Percentiles rank a stretch among this genome's conserved stretches.
Evolutionary conservation across 2,797 vertebrate genomes (phyloP).

Genomic region (Lepus oiostolus): DNA sequence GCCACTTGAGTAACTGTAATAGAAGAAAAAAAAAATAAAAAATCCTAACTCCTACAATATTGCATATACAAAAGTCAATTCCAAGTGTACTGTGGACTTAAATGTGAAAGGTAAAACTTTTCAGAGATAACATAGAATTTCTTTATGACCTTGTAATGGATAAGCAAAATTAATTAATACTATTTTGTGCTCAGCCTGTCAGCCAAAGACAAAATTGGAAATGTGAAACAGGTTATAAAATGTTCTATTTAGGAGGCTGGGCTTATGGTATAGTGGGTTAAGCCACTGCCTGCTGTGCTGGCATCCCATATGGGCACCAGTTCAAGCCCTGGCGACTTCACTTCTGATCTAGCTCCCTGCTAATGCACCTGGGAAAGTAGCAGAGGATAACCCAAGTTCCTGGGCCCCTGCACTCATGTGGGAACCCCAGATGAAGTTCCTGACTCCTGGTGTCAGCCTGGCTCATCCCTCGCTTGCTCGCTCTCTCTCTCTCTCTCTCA

Average conservation of each 20-base stretch:
- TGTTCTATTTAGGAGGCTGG: not conserved
- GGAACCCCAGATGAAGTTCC: too few species aligned
- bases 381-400: too few species aligned
- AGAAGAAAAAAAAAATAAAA: not conserved
- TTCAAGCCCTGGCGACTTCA: too few species aligned
- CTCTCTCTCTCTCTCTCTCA: too few species aligned
- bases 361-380: too few species aligned
- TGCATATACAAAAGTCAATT: conserved; percentile 25
- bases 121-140: conserved; percentile 1
- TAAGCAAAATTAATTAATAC: conserved; percentile 44
- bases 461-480: too few species aligned
- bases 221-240: conserved; percentile 43
- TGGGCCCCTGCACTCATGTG: too few species aligned
- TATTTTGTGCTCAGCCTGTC: not conserved
- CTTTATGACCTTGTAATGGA: not conserved
- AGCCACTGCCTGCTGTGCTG: too few species aligned
- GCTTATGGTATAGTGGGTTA: too few species aligned
- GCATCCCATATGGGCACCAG: too few species aligned
- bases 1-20: not conserved
- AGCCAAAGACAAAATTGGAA: conserved; percentile 36
- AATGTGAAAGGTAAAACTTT: conserved; percentile 57
- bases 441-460: too few species aligned
- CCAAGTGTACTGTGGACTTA: not conserved
- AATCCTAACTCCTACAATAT: not conserved
- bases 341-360: too few species aligned